Base-by-base conservation (phyloP, 2,888 invertebrate species). In the Callimorpha dominula region DNA sequence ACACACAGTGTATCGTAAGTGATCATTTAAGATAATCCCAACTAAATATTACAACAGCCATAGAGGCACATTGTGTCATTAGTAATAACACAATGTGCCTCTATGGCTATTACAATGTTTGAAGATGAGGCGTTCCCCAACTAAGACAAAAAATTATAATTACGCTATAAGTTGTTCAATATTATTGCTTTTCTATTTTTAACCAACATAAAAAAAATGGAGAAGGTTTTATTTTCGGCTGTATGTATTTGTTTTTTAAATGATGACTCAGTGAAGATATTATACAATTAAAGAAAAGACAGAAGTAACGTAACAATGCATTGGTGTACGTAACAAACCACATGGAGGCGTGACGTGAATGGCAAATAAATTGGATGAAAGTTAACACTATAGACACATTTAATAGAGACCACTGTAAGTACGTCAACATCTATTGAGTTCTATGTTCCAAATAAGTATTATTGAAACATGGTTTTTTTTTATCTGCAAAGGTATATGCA, bases 321-420 rank as follows among this genome's bases (percentile, higher is more conserved):
- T 67, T 69, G 64, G 66, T 54, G 65, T 73, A 67, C 81, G 78
- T 73, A 80, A 77, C 83, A 62, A 68, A 75, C 77, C 77, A 73
- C 75, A 75, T 73, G 57, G 20, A 60, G 65, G 67, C 77, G 81
- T 76, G 81, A 80, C 77, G 68, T 71, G 81, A 80, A 79, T 81
- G 62, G 52, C 65, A 81, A 75, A 80, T 77, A 75, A 74, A 78
- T 76, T 77, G 70, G 72, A 80, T 72, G 81, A 82, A 77, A 80
- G 80, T 62, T 62, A 70, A 71, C 65, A 76, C 52, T 74, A 64
- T 70, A 70, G 72, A 42, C 73, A 75, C 75, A 74, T 71, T 63
- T 5, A 14, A 49, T 64, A 65, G 65, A 50, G 70, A 73, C 68
- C 66, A 70, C 66, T 64, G 31, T 31, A 31, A 31, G 65, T 20